phyloP scores from a whole-genome alignment of 2,888 invertebrate species.

The Latrodectus elegans region DNA sequence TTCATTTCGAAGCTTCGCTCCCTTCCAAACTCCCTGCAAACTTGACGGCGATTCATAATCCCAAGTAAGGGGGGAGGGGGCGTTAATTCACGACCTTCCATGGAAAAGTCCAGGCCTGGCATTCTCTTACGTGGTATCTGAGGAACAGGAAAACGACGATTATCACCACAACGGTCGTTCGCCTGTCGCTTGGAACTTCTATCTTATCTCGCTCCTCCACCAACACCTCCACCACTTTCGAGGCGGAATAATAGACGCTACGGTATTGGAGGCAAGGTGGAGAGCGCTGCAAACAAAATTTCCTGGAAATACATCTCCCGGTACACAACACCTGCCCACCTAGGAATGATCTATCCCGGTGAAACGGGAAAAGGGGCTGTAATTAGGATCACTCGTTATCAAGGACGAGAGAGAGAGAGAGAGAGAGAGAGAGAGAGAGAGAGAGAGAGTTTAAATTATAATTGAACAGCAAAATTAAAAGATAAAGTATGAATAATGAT shows the following conservation, averaged over 20 bases:
- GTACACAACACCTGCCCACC: conserved; percentile 38
- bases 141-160: too few species aligned
- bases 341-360: conserved; percentile 23
- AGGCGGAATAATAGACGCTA: conserved; percentile 33
- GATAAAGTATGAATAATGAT: conserved; percentile 69
- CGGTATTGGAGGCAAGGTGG: background rate
- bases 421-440: conserved; percentile 30
- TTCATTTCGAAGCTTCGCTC: conserved; percentile 12
- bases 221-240: background rate
- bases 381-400: conserved; percentile 66
- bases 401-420: conserved; percentile 38
- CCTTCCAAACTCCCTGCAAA: background rate
- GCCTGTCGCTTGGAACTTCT: conserved; percentile 17
- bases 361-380: conserved; percentile 19
- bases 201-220: conserved; percentile 7
- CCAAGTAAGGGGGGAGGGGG: too few species aligned
- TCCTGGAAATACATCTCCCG: conserved; percentile 27
- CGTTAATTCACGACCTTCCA: too few species aligned
- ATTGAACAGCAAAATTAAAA: conserved; percentile 70
- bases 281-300: conserved; percentile 31
- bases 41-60: background rate
- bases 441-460: conserved; percentile 67
- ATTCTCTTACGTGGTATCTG: too few species aligned
- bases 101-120: too few species aligned
- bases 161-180: background rate